These are phyloP conservation scores for Wiebesia pumilae DNA, from an alignment of 1,140 invertebrate species.

Conservation along the genomic window DNA sequence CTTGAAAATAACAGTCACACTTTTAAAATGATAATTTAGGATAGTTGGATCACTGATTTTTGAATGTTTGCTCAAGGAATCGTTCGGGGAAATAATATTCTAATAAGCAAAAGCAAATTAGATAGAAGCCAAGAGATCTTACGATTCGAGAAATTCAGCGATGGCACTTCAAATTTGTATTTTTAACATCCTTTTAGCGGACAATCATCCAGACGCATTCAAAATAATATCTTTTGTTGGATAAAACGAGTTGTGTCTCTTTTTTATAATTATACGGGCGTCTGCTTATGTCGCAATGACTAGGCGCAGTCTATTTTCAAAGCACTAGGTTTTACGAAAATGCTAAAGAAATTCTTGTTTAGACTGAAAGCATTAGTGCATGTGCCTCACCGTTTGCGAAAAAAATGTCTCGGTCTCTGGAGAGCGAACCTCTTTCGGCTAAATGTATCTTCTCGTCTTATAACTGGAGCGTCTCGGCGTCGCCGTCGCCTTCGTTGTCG, in stretches of 20 bases:
- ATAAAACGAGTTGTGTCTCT: not conserved
- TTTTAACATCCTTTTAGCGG: not conserved
- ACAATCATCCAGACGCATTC: not conserved
- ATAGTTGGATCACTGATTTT: not conserved
- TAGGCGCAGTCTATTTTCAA: constrained; percentile 11
- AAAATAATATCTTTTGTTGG: constrained; percentile 11
- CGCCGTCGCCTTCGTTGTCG: not conserved
- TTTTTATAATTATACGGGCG: not conserved
- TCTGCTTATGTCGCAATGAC: not conserved
- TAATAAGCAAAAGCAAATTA: not conserved
- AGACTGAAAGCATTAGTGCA: constrained; percentile 10
- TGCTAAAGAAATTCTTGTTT: constrained; percentile 21
- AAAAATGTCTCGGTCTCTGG: not conserved
- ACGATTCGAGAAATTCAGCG: not conserved
- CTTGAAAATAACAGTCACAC: not conserved
- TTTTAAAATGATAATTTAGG: too few species aligned
- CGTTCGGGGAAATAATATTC: not conserved
- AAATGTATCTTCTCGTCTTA: constrained; percentile 25
- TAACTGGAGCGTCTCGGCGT: constrained; percentile 13
- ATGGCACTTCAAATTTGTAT: not conserved
- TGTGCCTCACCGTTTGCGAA: not conserved
- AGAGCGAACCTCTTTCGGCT: not conserved
- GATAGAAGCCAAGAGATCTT: not conserved
- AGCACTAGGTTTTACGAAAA: not conserved
- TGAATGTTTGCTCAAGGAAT: not conserved